phyloP scores from a whole-genome alignment of 2,888 invertebrate species.

The Clunio marinus region DNA sequence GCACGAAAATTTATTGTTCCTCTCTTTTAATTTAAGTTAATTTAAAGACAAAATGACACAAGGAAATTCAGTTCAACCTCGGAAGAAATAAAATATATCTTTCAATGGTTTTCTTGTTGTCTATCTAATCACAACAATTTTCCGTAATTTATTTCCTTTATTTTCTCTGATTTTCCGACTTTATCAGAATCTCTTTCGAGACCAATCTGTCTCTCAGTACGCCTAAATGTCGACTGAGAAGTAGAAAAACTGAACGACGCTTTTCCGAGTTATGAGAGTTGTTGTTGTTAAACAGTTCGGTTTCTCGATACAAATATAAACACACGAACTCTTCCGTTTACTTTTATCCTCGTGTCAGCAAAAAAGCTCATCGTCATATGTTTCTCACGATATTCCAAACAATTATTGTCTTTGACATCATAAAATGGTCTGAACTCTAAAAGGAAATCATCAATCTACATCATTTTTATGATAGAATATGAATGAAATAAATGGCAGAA shows the following conservation, averaged over 20 bases:
- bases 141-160: not conserved
- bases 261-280: not conserved
- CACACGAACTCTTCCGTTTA: conserved; percentile 9
- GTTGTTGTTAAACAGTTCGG: conserved; percentile 1
- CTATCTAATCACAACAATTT: not conserved
- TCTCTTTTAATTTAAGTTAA: too few relatives aligned
- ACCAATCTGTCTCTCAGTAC: not conserved
- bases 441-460: too few relatives aligned
- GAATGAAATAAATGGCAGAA: too few relatives aligned
- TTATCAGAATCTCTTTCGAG: not conserved
- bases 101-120: not conserved
- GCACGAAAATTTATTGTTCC: too few relatives aligned
- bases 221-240: conserved; percentile 6
- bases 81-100: not conserved
- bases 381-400: too few relatives aligned
- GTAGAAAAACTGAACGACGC: not conserved
- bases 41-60: too few relatives aligned
- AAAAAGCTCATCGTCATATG: too few relatives aligned
- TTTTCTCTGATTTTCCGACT: not conserved
- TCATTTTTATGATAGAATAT: too few relatives aligned
- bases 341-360: too few relatives aligned
- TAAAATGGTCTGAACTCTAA: too few relatives aligned
- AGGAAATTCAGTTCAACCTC: conserved; percentile 1
- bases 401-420: too few relatives aligned
- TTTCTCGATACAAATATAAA: too few relatives aligned